Percentiles rank a stretch among this genome's conserved stretches.
These are phyloP conservation scores for Lepilemur ruficaudatus DNA, from an alignment of 2,797 vertebrate species.

Conservation along the genomic window DNA sequence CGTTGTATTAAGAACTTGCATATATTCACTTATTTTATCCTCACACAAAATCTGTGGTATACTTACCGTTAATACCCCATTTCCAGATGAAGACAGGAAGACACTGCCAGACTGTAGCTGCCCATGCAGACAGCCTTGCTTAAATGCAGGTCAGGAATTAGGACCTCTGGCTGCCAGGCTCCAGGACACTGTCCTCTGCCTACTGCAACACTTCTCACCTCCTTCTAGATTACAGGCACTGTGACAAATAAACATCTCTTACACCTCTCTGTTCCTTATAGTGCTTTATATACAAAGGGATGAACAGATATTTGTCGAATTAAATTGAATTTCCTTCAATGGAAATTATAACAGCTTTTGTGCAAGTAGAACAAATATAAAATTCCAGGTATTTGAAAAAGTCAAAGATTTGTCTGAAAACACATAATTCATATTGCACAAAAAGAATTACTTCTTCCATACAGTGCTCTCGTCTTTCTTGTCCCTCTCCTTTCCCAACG, in stretches of 20 bases:
- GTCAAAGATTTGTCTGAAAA: background rate
- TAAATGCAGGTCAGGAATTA: background rate
- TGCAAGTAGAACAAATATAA: constrained; percentile 18
- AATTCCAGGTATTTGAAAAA: background rate
- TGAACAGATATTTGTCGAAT: background rate
- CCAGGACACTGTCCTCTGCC: background rate
- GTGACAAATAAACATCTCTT: background rate
- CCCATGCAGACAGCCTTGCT: rapidly evolving
- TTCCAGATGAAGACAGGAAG: background rate
- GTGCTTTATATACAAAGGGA: background rate
- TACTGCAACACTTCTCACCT: background rate
- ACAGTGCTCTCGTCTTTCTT: background rate
- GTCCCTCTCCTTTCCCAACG: background rate
- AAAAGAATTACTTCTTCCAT: background rate
- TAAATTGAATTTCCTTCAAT: background rate
- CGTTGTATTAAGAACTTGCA: background rate
- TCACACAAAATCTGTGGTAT: background rate
- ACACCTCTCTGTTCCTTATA: background rate
- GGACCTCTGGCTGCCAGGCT: background rate
- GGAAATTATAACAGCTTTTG: background rate
- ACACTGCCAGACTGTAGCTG: rapidly evolving
- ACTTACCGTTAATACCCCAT: background rate
- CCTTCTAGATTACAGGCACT: background rate
- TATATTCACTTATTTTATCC: background rate
- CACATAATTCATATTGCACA: background rate